Percentiles rank a stretch among this genome's conserved stretches.
Conservation (phyloP, 2,113 vertebrate species). For the Crotalus horridus region DNA sequence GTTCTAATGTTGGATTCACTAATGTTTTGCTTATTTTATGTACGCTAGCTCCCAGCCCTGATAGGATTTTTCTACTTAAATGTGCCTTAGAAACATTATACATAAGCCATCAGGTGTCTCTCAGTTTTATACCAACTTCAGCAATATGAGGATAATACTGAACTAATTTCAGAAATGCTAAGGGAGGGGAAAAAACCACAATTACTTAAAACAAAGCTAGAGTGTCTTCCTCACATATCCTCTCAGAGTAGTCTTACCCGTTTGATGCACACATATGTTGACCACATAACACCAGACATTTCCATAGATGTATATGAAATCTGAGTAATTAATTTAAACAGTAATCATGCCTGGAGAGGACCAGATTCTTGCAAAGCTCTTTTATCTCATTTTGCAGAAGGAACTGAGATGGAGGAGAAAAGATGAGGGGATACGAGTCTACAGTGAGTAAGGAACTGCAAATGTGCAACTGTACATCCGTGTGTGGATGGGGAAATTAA, state of each 20-base stretch:
- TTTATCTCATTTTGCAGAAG: background rate
- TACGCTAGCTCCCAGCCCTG: background rate
- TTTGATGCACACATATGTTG: background rate
- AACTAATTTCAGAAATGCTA: background rate
- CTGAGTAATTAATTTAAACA: background rate
- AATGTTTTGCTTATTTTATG: background rate
- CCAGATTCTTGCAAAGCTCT: background rate
- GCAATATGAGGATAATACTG: background rate
- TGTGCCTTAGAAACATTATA: background rate
- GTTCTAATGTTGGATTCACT: background rate
- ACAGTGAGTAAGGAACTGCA: background rate
- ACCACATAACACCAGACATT: background rate
- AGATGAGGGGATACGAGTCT: background rate
- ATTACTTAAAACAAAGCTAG: background rate
- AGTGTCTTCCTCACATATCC: background rate
- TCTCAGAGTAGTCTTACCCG: background rate
- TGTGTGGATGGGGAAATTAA: background rate
- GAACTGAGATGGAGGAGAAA: background rate
- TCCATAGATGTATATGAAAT: background rate
- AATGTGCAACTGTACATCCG: background rate
- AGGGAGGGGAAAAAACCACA: too few relatives aligned
- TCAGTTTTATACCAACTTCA: background rate
- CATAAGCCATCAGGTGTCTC: background rate
- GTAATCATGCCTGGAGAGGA: background rate
- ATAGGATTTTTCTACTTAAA: background rate